These are phyloP conservation scores for Carassius auratus DNA, from an alignment of 2,113 vertebrate genomes.

Conservation along the genomic window DNA sequence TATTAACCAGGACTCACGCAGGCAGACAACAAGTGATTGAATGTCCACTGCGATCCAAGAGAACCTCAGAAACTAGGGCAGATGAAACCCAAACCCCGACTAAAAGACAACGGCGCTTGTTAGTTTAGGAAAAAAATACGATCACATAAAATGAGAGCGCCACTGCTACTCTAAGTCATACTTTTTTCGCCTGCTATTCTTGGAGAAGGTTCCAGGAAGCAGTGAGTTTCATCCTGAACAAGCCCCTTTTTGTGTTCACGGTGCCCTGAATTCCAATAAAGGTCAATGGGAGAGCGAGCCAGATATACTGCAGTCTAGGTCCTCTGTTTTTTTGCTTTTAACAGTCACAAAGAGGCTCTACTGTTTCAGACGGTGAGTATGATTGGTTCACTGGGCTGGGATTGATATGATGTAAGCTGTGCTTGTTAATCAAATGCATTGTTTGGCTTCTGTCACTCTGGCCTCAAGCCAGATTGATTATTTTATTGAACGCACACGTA, in stretches of 20 bases:
- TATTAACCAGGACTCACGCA: conserved; percentile 50
- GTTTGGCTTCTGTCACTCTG: not conserved
- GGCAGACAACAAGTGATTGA: conserved; percentile 58
- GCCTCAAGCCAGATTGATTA: conserved; percentile 5
- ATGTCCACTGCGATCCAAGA: conserved; percentile 56
- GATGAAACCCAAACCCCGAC: conserved; percentile 56
- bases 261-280: conserved; percentile 52
- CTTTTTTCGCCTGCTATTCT: conserved; percentile 42
- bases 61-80: conserved; percentile 48
- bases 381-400: not conserved
- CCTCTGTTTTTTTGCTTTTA: conserved; percentile 7
- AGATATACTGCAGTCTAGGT: conserved; percentile 25
- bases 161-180: conserved; percentile 18
- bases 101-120: conserved; percentile 53
- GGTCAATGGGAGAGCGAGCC: conserved; percentile 39
- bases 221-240: conserved; percentile 43
- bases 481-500: not conserved
- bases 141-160: conserved; percentile 46
- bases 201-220: conserved; percentile 48
- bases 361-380: conserved; percentile 6
- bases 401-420: conserved; percentile 15
- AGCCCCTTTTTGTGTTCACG: conserved; percentile 45
- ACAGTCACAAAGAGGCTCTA: conserved; percentile 28
- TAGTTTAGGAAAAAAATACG: conserved; percentile 58
- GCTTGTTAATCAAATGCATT: not conserved